Conservation (phyloP, 2,888 invertebrate genomes). For the Stramonita haemastoma region DNA sequence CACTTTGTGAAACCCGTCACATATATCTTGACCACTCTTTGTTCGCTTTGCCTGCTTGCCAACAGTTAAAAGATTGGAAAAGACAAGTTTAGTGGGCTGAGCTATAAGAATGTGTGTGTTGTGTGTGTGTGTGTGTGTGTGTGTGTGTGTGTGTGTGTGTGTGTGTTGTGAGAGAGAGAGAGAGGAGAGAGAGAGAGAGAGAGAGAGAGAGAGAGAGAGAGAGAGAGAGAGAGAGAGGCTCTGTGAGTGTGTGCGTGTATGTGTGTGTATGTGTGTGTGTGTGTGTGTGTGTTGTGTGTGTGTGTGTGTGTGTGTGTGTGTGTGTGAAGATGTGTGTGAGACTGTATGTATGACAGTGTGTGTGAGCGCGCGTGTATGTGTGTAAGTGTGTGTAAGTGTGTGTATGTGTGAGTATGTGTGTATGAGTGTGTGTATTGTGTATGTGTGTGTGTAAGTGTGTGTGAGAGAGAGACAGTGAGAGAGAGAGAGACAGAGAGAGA, state of each 20-base stretch:
- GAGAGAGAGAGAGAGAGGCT: too few relatives aligned
- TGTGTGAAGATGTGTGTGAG: not conserved
- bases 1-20: too few relatives aligned
- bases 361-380: not conserved
- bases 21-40: too few relatives aligned
- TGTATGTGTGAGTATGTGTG: not conserved
- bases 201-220: too few relatives aligned
- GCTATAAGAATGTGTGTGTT: too few relatives aligned
- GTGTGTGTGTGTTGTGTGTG: not conserved
- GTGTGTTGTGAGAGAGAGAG: too few relatives aligned
- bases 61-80: too few relatives aligned
- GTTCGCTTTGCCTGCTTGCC: too few relatives aligned
- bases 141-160: too few relatives aligned
- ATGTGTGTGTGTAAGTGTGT: not conserved
- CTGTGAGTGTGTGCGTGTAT: not conserved
- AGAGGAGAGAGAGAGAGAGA: too few relatives aligned
- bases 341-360: not conserved
- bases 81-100: too few relatives aligned
- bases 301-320: not conserved
- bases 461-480: constrained; percentile 9
- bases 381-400: not conserved
- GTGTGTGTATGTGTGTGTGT: not conserved
- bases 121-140: too few relatives aligned
- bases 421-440: not conserved
- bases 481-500: constrained; percentile 5